Evolutionary conservation across 1,140 invertebrate genomes (phyloP), one percentile per base, ranked within the genome.

Genomic region (Armadillidium nasatum): DNA sequence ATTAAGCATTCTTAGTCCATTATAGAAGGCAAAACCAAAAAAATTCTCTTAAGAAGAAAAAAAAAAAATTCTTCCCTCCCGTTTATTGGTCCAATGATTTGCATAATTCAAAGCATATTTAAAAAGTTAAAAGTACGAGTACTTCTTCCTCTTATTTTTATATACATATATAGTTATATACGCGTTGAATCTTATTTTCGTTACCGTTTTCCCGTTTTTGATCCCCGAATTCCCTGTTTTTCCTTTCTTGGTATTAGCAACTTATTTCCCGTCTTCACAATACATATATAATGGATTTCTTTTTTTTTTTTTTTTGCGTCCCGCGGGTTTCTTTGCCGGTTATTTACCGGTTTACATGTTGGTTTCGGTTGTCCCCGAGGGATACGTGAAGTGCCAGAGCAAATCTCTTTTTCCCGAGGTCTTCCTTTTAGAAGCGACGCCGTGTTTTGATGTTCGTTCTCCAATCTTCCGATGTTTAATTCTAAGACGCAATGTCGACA

Each of bases 401-500:
- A 19, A 50, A 60, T 60, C 2, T 7, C 19, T 60, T 60, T 60
- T 60, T n/a, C n/a, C 11, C 11, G 19, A 60, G 50, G 33, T 33
- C 33, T 33, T 33, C 6, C 6, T 33, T 33, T 33, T 33, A 33
- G 6, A 33, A 6, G 6, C 33, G 33, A 33, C 33, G 33, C 11
- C 50, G 50, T 60, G 50, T 60, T 60, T 60, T 60, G 50, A 60
- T 60, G 50, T 19, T 13, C 11, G 19, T 3, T 19, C 7, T 60
- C 50, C 50, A 60, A 60, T 60, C 50, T 60, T 60, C 50, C 50
- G 50, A 60, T 60, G 50, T 60, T 60, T 60, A 60, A 60, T 60
- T 60, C 50, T 7, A 19, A 19, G 50, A 60, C 50, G 19, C 19
- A 3, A 1, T 60, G 50, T 60, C 50, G 50, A 60, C 11, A 60